Conservation (phyloP, 23 tunicate species). For the Ascidia mentula region DNA sequence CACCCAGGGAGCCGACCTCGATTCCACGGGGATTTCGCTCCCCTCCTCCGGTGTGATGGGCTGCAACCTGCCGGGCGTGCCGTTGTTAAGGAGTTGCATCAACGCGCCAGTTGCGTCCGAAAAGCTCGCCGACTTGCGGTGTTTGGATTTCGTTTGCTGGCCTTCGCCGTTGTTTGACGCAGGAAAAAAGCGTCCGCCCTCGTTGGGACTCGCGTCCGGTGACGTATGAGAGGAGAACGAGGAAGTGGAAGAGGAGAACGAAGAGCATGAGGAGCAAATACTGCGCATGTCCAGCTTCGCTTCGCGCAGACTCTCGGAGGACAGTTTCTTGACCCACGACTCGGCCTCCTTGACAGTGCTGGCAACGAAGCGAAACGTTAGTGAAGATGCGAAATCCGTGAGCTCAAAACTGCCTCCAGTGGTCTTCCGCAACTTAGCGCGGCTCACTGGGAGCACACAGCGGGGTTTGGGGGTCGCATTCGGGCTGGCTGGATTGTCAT, state of each 20-base stretch:
- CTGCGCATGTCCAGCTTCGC: slow-evolving; percentile 83
- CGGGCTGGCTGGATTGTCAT: slow-evolving; percentile 12
- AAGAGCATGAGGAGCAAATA: slow-evolving; percentile 85
- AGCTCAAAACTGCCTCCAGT: slow-evolving; percentile 79
- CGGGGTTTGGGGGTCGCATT: slow-evolving; percentile 46
- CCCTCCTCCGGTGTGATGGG: slow-evolving; percentile 9
- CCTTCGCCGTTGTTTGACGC: not conserved
- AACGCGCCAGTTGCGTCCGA: slow-evolving; percentile 56
- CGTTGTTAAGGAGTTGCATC: slow-evolving; percentile 31
- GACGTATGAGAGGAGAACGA: slow-evolving; percentile 69
- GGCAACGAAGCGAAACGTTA: slow-evolving; percentile 69
- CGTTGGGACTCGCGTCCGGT: slow-evolving; percentile 57
- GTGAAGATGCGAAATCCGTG: slow-evolving; percentile 65
- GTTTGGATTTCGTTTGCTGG: not conserved
- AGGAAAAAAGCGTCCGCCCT: slow-evolving; percentile 32
- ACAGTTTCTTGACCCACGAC: slow-evolving; percentile 58
- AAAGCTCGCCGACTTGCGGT: slow-evolving; percentile 66
- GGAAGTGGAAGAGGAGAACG: slow-evolving; percentile 73
- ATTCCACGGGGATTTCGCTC: not conserved
- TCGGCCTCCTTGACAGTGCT: slow-evolving; percentile 61
- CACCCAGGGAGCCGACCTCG: not conserved
- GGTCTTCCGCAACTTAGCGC: slow-evolving; percentile 69
- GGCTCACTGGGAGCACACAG: slow-evolving; percentile 68
- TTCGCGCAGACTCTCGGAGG: slow-evolving; percentile 67
- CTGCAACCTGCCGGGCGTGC: slow-evolving; percentile 8